Percentiles rank a stretch among this genome's conserved stretches.
phyloP scores from a whole-genome alignment of 2,113 vertebrate species.

The Mixornis gularis region DNA sequence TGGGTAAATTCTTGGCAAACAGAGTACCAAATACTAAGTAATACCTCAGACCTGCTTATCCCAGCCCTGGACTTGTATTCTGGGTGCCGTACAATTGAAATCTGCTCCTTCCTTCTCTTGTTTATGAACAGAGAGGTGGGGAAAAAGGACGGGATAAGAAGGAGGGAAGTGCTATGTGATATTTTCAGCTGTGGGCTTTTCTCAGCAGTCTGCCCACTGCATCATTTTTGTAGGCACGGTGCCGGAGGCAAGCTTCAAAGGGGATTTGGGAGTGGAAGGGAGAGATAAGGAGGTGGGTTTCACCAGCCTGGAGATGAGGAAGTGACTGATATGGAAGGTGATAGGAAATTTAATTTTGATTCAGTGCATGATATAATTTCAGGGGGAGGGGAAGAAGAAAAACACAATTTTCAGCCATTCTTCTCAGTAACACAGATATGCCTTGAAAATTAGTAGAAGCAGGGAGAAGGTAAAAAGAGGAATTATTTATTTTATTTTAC shows the following conservation, averaged over 20 bases:
- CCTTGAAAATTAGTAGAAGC: neutral
- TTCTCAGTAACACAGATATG: neutral
- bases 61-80: neutral
- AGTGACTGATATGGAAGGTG: neutral
- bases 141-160: neutral
- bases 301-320: neutral
- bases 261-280: neutral
- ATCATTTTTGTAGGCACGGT: neutral
- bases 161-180: neutral
- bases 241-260: neutral
- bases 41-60: neutral
- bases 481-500: neutral
- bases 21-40: neutral
- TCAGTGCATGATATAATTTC: neutral
- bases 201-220: rapidly evolving
- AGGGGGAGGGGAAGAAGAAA: neutral
- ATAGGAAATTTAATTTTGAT: constrained; percentile 38
- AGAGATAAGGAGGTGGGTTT: constrained; percentile 18
- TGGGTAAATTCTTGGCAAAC: neutral
- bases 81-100: neutral
- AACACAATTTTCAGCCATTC: neutral
- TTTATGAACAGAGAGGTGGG: rapidly evolving
- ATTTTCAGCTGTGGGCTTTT: neutral
- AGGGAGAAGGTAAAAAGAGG: neutral
- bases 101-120: neutral